A percentile compares a stretch with the other conserved stretches of the same genome.
Conservation (phyloP, 2,888 invertebrate genomes). For the Pristionchus entomophagus region DNA sequence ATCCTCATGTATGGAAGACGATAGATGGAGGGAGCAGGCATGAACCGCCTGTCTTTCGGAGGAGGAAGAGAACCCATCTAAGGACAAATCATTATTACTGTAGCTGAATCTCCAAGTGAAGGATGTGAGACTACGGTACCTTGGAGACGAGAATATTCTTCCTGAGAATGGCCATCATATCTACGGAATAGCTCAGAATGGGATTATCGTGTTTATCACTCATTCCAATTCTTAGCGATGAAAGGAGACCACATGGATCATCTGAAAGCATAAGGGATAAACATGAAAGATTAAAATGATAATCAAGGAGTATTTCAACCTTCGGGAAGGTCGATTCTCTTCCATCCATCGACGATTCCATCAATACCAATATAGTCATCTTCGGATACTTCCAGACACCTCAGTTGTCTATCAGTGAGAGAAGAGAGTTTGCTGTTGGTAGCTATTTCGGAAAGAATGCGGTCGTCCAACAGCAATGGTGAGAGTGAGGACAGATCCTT, state of each 20-base stretch:
- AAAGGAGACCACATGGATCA: not conserved
- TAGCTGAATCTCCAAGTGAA: not conserved
- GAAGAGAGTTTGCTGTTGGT: not conserved
- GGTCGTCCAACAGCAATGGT: not conserved
- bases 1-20: not conserved
- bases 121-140: not conserved
- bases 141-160: not conserved
- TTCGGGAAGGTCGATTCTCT: not conserved
- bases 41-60: not conserved
- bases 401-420: slow-evolving; percentile 26
- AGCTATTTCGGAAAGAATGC: not conserved
- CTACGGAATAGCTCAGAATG: slow-evolving; percentile 10
- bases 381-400: not conserved
- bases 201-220: not conserved
- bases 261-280: not conserved
- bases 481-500: slow-evolving; percentile 9
- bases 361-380: slow-evolving; percentile 6
- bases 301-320: too few relatives aligned
- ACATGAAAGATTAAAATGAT: too few relatives aligned
- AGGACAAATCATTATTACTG: not conserved
- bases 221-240: not conserved
- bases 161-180: not conserved
- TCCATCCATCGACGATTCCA: slow-evolving; percentile 33
- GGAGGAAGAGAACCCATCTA: not conserved
- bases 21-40: not conserved